Evolutionary conservation across 1,140 invertebrate species (phyloP).

Genomic region (Latrodectus geometricus): DNA sequence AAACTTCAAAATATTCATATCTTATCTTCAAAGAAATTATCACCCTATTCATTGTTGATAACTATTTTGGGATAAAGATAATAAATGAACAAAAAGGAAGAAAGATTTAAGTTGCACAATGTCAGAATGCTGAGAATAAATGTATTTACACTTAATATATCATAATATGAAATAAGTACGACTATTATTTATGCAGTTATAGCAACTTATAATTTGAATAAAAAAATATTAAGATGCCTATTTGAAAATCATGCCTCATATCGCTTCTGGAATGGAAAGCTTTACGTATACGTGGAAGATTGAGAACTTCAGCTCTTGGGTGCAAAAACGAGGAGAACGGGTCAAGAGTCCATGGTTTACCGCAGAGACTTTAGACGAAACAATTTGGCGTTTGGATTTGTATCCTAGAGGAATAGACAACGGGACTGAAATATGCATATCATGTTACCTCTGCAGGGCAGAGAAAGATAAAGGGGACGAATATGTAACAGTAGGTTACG

Average conservation of each 20-base stretch:
- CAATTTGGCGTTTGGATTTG: not conserved
- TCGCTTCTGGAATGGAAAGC: not conserved
- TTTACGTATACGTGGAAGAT: not conserved
- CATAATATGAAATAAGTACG: too few species aligned
- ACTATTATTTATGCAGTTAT: too few species aligned
- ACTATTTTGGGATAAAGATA: too few species aligned
- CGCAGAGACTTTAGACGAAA: not conserved
- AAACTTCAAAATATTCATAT: too few species aligned
- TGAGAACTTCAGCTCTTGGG: constrained; percentile 2
- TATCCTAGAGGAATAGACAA: constrained; percentile 2
- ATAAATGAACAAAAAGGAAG: too few species aligned
- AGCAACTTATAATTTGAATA: too few species aligned
- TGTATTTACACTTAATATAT: too few species aligned
- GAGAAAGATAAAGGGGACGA: not conserved
- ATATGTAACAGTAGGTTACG: not conserved
- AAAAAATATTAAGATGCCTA: too few species aligned
- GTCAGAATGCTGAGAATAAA: too few species aligned
- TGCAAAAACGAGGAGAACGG: not conserved
- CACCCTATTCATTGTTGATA: too few species aligned
- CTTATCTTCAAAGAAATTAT: too few species aligned
- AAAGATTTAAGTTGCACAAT: too few species aligned
- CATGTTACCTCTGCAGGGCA: not conserved
- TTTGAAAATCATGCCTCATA: not conserved
- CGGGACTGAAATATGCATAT: not conserved
- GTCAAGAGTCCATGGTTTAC: not conserved